Evolutionary conservation across 2,888 invertebrate species (phyloP), one percentile per base, ranked within the genome.

Genomic region (Labia minor): DNA sequence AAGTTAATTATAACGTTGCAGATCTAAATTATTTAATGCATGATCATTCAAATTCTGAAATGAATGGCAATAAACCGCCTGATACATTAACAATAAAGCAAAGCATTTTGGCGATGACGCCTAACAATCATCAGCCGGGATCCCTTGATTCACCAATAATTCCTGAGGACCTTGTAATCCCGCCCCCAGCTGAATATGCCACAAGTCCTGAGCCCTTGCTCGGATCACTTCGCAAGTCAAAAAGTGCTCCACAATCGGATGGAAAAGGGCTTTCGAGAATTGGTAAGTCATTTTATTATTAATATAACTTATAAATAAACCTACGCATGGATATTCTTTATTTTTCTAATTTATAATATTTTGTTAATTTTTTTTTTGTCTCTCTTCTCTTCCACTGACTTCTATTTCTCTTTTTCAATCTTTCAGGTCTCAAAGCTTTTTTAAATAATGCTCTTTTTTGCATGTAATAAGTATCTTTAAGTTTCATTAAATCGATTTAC

Each of bases 141-240:
- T 49, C 49, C 49, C 49, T 49, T 14, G 49, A 49, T 49, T 49
- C 49, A 2, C 49, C 49, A 4, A n/a, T 49, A 4, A 49, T 49
- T 14, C 49, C 49, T 16, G 37, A 62, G 61, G 67, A 69, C 21
- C 62, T 64, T 68, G 73, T 76, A 66, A 75, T 76, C 26, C 74
- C 76, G 65, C 75, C 75, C n/a, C 76, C 75, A 20, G 73, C 74
- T 37, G 75, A 75, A 69, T 76, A 75, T 70, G 74, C 76, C 14
- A 66, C 61, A 0, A 64, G 20, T 19, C 67, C 70, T 18, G 49
- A 49, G 49, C 49, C 49, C 49, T 10, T 16, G 16, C 2, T 49
- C n/a, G 49, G 49, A 2, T 49, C 49, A 2, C 65, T 70, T 61
- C 67, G 70, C 33, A 70, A 70, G 67, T 69, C 69, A 16, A 70